A percentile compares a stretch with the other conserved stretches of the same genome.
These are phyloP conservation scores for Drosophila triauraria DNA, from an alignment of 1,140 invertebrate genomes.

Conservation along the genomic window DNA sequence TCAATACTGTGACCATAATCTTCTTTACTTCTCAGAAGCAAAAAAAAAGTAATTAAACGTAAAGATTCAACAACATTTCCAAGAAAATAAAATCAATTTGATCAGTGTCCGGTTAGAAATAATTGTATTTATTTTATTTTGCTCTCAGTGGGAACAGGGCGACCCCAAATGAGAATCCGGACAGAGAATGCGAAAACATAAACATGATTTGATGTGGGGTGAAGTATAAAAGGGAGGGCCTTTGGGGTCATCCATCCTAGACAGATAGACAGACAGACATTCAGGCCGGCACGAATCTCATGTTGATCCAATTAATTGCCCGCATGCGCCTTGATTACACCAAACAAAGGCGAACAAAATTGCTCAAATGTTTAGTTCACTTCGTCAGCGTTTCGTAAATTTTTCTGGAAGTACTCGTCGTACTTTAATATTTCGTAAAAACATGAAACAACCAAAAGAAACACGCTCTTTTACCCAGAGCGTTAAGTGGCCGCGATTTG, in stretches of 20 bases:
- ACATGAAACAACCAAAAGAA: constrained; percentile 37
- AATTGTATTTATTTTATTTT: constrained; percentile 16
- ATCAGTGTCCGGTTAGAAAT: constrained; percentile 1
- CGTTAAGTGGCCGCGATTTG: constrained; percentile 66
- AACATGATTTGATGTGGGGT: constrained; percentile 35
- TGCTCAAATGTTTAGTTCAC: constrained; percentile 67
- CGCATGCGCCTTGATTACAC: constrained; percentile 79
- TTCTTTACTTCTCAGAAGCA: not conserved
- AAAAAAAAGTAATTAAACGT: not conserved
- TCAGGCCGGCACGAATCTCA: constrained; percentile 54
- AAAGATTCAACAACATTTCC: not conserved
- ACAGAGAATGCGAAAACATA: constrained; percentile 56
- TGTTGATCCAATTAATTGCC: constrained; percentile 78
- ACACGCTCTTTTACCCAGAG: constrained; percentile 29
- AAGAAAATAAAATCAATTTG: not conserved
- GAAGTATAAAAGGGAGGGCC: not conserved
- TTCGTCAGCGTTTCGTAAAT: constrained; percentile 42
- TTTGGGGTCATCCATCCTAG: constrained; percentile 26
- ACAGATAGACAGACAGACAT: constrained; percentile 13
- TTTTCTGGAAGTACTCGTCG: constrained; percentile 55
- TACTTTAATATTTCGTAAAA: constrained; percentile 69
- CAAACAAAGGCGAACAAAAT: constrained; percentile 43
- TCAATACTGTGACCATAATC: not conserved
- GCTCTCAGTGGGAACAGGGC: constrained; percentile 10
- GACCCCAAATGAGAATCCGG: constrained; percentile 44